Percentiles rank a stretch among this genome's conserved stretches.
Conservation (phyloP, 2,888 invertebrate genomes). For the Junonia oenone region DNA sequence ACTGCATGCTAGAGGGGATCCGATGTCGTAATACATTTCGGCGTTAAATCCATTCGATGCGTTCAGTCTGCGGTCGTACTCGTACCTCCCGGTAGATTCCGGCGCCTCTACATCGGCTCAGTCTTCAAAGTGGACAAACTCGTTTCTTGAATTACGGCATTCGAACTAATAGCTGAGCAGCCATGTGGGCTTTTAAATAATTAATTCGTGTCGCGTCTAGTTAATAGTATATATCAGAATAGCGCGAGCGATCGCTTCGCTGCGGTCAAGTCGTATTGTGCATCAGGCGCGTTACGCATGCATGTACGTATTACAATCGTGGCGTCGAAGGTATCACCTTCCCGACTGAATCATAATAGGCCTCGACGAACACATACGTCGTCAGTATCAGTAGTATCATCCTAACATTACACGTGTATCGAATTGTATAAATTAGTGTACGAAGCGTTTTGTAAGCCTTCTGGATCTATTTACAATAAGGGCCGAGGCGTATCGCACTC, state of each 20-base stretch:
- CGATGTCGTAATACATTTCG: background rate
- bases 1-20: background rate
- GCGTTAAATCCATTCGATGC: slow-evolving; percentile 4
- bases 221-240: background rate
- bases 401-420: slow-evolving; percentile 56
- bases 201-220: background rate
- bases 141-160: background rate
- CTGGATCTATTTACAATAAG: slow-evolving; percentile 61
- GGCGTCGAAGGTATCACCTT: background rate
- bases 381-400: slow-evolving; percentile 36
- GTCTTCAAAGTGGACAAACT: background rate
- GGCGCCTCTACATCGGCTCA: background rate
- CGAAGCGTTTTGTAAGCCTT: slow-evolving; percentile 62
- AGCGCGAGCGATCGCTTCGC: background rate
- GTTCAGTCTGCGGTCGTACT: slow-evolving; percentile 5
- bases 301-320: background rate
- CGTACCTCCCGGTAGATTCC: slow-evolving; percentile 11
- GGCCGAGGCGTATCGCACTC: slow-evolving; percentile 45
- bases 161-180: background rate
- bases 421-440: slow-evolving; percentile 62
- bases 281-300: background rate
- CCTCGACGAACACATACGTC: slow-evolving; percentile 48
- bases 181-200: background rate
- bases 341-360: slow-evolving; percentile 37
- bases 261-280: background rate